Percentiles rank a stretch among this genome's conserved stretches.
Conservation (phyloP, 2,113 vertebrate species). For the Cinclus cinclus region DNA sequence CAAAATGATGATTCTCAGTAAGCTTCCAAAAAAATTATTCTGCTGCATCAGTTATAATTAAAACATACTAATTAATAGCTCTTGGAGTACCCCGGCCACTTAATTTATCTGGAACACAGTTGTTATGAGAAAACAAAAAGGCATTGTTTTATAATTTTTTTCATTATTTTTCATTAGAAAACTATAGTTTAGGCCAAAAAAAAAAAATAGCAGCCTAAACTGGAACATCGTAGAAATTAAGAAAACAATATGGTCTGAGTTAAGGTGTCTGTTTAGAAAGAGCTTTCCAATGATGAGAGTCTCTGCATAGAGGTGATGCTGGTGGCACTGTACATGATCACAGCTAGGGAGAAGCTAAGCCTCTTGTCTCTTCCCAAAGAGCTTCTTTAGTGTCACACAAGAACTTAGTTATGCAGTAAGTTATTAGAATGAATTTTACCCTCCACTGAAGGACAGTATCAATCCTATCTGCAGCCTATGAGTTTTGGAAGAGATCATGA, state of each 20-base stretch:
- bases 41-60: conserved; percentile 18
- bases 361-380: neutral
- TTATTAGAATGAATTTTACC: neutral
- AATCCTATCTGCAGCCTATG: neutral
- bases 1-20: neutral
- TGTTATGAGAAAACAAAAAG: neutral
- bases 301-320: neutral
- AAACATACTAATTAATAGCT: conserved; percentile 30
- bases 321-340: neutral
- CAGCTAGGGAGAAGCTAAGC: neutral
- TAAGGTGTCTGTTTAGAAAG: neutral
- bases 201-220: neutral
- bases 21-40: neutral
- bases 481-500: neutral
- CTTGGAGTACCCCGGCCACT: neutral
- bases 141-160: neutral
- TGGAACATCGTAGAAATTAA: neutral
- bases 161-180: neutral
- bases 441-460: neutral
- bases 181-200: neutral
- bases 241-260: neutral
- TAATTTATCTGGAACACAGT: conserved; percentile 6
- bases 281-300: neutral
- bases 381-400: neutral
- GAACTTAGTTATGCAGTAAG: neutral